Percentiles rank a stretch among this genome's conserved stretches.
Evolutionary conservation across 2,888 invertebrate genomes (phyloP).

Genomic region (Ophonus ardosiacus): DNA sequence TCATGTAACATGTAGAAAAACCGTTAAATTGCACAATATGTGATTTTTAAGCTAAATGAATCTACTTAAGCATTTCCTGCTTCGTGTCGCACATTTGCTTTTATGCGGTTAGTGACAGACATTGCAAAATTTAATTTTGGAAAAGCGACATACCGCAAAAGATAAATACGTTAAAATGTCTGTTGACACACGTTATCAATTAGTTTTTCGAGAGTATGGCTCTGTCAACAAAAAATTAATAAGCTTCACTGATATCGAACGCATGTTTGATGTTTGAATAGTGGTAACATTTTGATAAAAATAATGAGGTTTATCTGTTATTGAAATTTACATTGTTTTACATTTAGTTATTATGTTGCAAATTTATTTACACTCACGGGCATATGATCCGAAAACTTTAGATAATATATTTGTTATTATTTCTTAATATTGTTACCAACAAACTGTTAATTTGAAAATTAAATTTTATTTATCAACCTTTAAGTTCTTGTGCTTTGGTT

Average conservation of each 20-base stretch:
- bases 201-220: background rate
- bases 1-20: background rate
- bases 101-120: background rate
- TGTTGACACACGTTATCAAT: background rate
- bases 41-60: background rate
- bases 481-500: too few relatives aligned
- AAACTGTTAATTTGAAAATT: too few relatives aligned
- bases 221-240: background rate
- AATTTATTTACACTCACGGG: background rate
- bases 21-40: background rate
- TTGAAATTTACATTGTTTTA: background rate
- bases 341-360: background rate
- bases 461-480: too few relatives aligned
- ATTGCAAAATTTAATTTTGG: background rate
- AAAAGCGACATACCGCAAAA: background rate
- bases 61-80: background rate
- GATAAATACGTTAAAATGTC: background rate
- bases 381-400: background rate
- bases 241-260: background rate
- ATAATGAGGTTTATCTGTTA: background rate
- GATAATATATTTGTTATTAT: background rate
- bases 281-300: background rate
- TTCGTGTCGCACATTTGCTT: background rate
- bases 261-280: background rate
- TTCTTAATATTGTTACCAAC: too few relatives aligned